Evolutionary conservation across 2,888 invertebrate species (phyloP), one percentile per base, ranked within the genome.

Genomic region (Platycheirus rosarum): DNA sequence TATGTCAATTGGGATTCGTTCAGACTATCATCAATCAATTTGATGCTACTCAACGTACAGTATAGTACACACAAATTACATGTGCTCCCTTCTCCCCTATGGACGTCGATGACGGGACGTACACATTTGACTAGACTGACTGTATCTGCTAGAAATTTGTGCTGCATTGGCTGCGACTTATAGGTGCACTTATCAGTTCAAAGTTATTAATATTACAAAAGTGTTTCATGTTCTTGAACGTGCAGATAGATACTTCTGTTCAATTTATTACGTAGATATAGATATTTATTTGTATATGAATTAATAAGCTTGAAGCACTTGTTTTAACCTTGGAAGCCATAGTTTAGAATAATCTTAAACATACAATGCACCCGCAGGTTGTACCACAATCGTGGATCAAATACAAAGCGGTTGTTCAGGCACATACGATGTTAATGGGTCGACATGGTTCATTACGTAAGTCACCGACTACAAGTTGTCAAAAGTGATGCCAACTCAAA

Each of bases 201-300:
- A 68, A 48, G 53, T 57, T 74, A 80, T 80, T 80, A 80, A 80
- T 76, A 80, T 70, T 80, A 66, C 76, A 80, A 80, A 60, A 76
- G 80, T 80, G 80, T 76, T 76, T 51, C 76, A 76, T 76, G 80
- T 66, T 76, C 70, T 70, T 70, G 76, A 76, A 70, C 76, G 76
- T 80, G 65, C 80, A 76, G 70, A 60, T 80, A 63, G 40, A 63
- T 70, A 69, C 13, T 63, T 32, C 42, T 60, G 49, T 60, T 32
- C 13, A 42, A 63, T 42, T 53, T 37, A 35, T 32, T 23, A 55
- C n/a, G 5, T 44, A 35, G 32, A 46, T 13, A 49, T 13, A 9
- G 3, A 26, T 32, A 11, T 46, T 20, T 13, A 20, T 9, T 11
- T 18, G 16, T 23, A 42, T 11, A 51, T 40, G 13, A 18, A 13